Evolutionary conservation across 1,140 invertebrate species (phyloP), one percentile per base, ranked within the genome.

Genomic region (Mercenaria mercenaria): DNA sequence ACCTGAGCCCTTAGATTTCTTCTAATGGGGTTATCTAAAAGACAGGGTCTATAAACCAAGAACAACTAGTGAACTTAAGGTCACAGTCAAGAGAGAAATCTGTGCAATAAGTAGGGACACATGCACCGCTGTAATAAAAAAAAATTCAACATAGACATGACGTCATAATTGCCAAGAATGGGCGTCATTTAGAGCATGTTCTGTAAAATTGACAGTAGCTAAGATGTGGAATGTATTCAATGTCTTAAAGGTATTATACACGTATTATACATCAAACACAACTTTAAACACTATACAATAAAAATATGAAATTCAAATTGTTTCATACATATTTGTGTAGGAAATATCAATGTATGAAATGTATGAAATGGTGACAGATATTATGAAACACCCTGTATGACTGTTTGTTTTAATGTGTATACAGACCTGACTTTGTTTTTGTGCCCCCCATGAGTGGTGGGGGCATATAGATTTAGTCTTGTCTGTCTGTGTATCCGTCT

Each of bases 81-180:
- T 20, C 8, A n/a, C n/a, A n/a, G n/a, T n/a, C n/a, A n/a, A n/a
- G n/a, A n/a, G n/a, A n/a, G n/a, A n/a, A n/a, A n/a, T n/a, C n/a
- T n/a, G n/a, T n/a, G 76, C 43, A 3, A 79, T 79, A 39, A 47
- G 6, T 20, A 43, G 43, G 8, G 76, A 50, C 3, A 79, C 76
- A 79, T 50, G 6, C 26, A 20, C 76, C 3, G 8, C 26, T 10
- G 37, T 74, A 4, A 34, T 74, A 18, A 34, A 74, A 37, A 34
- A 74, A n/a, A 32, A 18, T 74, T n/a, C n/a, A n/a, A n/a, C n/a
- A n/a, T 8, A 74, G 69, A 74, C 69, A 18, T 74, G 69, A 74
- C 37, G 69, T 74, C 69, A 37, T 74, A 20, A 74, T 74, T 34
- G 69, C 18, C 69, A 11, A 74, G 23, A 34, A 74, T 11, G 69